Evolutionary conservation across 2,797 vertebrate genomes (phyloP).

Genomic region (Enteromius trimaculatus): DNA sequence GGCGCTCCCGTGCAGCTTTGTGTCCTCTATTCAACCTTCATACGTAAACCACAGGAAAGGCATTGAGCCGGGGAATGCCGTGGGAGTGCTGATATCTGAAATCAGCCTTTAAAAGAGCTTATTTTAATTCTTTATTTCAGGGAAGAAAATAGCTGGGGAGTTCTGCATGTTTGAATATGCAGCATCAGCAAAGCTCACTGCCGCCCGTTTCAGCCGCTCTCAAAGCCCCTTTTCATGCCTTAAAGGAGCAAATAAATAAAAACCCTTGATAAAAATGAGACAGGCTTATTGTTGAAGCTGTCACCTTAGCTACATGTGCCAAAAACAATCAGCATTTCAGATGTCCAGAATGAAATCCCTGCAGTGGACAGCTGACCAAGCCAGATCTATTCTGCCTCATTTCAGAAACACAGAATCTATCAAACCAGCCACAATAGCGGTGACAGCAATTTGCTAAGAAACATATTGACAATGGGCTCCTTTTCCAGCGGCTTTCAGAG

Average conservation of each 20-base stretch:
- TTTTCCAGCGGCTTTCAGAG: slow-evolving; percentile 73
- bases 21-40: slow-evolving; percentile 63
- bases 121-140: slow-evolving; percentile 57
- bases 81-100: slow-evolving; percentile 58
- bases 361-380: slow-evolving; percentile 41
- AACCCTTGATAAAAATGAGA: slow-evolving; percentile 43
- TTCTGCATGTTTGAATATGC: slow-evolving; percentile 51
- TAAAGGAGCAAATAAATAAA: slow-evolving; percentile 32
- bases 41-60: slow-evolving; percentile 61
- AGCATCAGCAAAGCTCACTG: slow-evolving; percentile 49
- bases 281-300: slow-evolving; percentile 52
- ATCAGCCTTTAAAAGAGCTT: slow-evolving; percentile 57
- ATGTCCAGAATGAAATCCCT: slow-evolving; percentile 55
- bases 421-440: slow-evolving; percentile 78
- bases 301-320: slow-evolving; percentile 50
- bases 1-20: slow-evolving; percentile 12
- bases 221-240: slow-evolving; percentile 48
- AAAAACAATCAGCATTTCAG: slow-evolving; percentile 60
- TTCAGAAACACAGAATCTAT: slow-evolving; percentile 75
- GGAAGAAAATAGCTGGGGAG: slow-evolving; percentile 52
- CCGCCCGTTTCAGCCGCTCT: slow-evolving; percentile 31
- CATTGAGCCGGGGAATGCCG: slow-evolving; percentile 51
- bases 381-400: slow-evolving; percentile 58
- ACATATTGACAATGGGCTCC: slow-evolving; percentile 81
- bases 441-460: slow-evolving; percentile 80